Evolutionary conservation across 2,888 invertebrate genomes (phyloP).

Genomic region (Polia nebulosa): DNA sequence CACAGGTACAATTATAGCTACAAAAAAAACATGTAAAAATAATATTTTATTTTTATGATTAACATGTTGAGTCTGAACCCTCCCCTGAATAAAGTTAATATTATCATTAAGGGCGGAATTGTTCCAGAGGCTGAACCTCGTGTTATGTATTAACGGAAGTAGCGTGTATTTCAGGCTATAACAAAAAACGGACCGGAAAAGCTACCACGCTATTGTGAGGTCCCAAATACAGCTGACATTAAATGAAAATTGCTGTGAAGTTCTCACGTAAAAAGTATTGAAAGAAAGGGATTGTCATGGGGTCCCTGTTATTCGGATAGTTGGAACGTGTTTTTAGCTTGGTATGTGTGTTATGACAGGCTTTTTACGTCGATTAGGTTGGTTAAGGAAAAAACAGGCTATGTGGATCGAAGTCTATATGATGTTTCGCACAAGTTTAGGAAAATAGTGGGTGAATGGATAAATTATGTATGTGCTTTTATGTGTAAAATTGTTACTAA

Average conservation of each 20-base stretch:
- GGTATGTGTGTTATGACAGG: constrained; percentile 22
- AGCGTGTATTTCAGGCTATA: constrained; percentile 48
- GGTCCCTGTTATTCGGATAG: constrained; percentile 40
- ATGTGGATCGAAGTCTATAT: constrained; percentile 5
- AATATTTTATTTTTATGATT: constrained; percentile 40
- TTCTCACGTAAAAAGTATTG: constrained; percentile 52
- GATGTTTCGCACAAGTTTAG: background rate
- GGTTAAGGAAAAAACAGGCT: constrained; percentile 39
- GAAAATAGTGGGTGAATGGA: constrained; percentile 5
- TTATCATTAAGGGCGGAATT: constrained; percentile 44
- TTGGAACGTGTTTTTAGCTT: constrained; percentile 27
- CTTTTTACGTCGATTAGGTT: constrained; percentile 19
- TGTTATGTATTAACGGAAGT: constrained; percentile 47
- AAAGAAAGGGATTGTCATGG: constrained; percentile 39
- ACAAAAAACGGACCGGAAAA: constrained; percentile 59
- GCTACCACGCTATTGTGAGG: constrained; percentile 55
- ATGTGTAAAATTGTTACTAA: constrained; percentile 9
- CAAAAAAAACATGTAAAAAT: constrained; percentile 32
- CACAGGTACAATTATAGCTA: background rate
- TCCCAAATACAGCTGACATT: constrained; percentile 50
- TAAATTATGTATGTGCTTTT: constrained; percentile 11
- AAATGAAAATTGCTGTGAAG: constrained; percentile 56
- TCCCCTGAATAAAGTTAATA: constrained; percentile 36
- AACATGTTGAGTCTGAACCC: constrained; percentile 22
- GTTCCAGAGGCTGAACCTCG: constrained; percentile 39